Evolutionary conservation across 2,888 invertebrate species (phyloP).

Genomic region (Euplexia lucipara): DNA sequence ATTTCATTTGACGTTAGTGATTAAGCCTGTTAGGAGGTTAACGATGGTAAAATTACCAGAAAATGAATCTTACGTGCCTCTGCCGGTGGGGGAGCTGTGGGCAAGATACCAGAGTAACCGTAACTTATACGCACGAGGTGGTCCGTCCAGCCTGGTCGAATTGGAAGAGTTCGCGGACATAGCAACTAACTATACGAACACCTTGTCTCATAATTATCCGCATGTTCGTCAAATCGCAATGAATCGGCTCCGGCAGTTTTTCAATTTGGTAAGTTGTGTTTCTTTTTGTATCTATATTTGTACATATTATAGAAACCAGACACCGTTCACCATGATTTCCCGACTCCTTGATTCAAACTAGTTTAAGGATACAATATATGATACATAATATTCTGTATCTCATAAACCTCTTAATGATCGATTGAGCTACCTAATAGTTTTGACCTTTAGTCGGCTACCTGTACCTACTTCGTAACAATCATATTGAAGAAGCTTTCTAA

Average conservation of each 20-base stretch:
- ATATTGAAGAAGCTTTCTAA: neutral
- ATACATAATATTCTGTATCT: slow-evolving; percentile 5
- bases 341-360: slow-evolving; percentile 20
- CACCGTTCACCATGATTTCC: slow-evolving; percentile 26
- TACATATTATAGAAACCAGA: neutral
- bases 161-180: slow-evolving; percentile 62
- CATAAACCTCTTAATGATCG: neutral
- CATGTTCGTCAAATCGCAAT: slow-evolving; percentile 59
- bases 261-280: slow-evolving; percentile 64
- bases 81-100: slow-evolving; percentile 29
- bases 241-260: slow-evolving; percentile 63
- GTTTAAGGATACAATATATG: slow-evolving; percentile 5
- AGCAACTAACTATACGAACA: slow-evolving; percentile 50
- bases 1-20: slow-evolving; percentile 44
- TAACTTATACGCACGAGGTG: slow-evolving; percentile 10
- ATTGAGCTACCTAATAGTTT: slow-evolving; percentile 8
- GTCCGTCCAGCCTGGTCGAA: slow-evolving; percentile 50
- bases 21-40: slow-evolving; percentile 37
- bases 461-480: neutral
- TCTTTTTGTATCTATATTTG: neutral
- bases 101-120: slow-evolving; percentile 16
- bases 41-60: slow-evolving; percentile 61
- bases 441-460: slow-evolving; percentile 1
- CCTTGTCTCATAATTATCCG: slow-evolving; percentile 19
- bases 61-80: slow-evolving; percentile 33